phyloP scores from a whole-genome alignment of 2,113 vertebrate species.

The Herpetotheres cachinnans region DNA sequence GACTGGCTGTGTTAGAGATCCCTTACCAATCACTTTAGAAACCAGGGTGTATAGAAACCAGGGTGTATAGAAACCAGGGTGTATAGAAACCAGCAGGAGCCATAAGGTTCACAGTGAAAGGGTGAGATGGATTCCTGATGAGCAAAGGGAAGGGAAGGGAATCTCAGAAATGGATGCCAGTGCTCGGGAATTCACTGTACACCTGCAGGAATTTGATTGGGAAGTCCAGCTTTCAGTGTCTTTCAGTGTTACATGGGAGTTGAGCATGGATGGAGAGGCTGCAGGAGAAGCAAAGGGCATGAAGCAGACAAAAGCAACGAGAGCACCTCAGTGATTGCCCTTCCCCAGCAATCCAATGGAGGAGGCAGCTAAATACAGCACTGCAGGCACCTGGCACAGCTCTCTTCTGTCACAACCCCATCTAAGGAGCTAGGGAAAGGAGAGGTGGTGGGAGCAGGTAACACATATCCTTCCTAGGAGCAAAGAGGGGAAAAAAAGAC shows the following conservation, averaged over 20 bases:
- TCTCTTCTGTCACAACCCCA: not conserved
- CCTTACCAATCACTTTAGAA: not conserved
- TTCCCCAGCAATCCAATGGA: not conserved
- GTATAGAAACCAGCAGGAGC: not conserved
- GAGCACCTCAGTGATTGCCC: not conserved
- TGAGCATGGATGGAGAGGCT: not conserved
- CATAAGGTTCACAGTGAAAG: not conserved
- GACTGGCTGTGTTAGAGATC: not conserved
- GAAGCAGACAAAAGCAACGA: not conserved
- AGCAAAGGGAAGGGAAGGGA: not conserved
- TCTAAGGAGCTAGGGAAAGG: not conserved
- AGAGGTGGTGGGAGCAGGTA: not conserved
- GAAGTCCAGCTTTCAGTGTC: not conserved
- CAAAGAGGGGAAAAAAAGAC: not conserved
- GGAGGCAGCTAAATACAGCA: not conserved
- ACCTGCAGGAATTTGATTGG: not conserved
- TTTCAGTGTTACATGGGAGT: not conserved
- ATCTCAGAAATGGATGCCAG: not conserved
- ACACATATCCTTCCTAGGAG: rapidly evolving
- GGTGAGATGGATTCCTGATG: rapidly evolving
- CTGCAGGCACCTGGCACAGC: not conserved
- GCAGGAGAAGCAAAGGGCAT: not conserved
- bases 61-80: not conserved
- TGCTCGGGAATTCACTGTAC: not conserved
- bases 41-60: not conserved